Percentiles rank a stretch among this genome's conserved stretches.
Evolutionary conservation across 2,888 invertebrate species (phyloP).

Genomic region (Lithophane leautieri): DNA sequence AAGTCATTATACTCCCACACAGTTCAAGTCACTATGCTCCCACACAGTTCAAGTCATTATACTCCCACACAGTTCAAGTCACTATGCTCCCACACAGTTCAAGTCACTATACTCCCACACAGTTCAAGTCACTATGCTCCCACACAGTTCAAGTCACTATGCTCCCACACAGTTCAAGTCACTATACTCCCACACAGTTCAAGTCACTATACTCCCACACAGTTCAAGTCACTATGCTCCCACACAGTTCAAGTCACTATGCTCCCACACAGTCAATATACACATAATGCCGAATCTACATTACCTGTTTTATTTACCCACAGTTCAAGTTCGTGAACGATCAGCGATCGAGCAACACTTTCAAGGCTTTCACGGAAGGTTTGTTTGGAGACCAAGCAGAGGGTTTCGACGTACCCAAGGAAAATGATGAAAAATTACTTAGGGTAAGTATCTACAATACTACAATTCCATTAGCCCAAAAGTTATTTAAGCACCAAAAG

Average conservation of each 20-base stretch:
- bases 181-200: constrained; percentile 92
- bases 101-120: constrained; percentile 87
- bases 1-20: too few species aligned
- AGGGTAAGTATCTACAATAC: constrained; percentile 69
- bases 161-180: constrained; percentile 92
- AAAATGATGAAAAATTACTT: constrained; percentile 85
- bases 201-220: constrained; percentile 87
- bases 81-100: constrained; percentile 92
- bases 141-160: constrained; percentile 92
- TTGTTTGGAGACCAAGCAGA: constrained; percentile 90
- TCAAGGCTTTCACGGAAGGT: constrained; percentile 92
- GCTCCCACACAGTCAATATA: too few species aligned
- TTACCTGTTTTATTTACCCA: constrained; percentile 50
- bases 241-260: constrained; percentile 93
- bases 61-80: too few species aligned
- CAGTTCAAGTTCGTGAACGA: constrained; percentile 92
- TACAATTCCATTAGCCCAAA: too few species aligned
- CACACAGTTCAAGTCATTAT: constrained; percentile 93
- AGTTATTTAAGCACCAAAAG: neutral
- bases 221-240: constrained; percentile 92
- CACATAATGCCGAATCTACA: neutral
- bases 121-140: constrained; percentile 92
- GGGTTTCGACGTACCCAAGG: constrained; percentile 76
- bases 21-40: too few species aligned
- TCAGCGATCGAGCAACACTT: constrained; percentile 91